Evolutionary conservation across 2,888 invertebrate genomes (phyloP).

Genomic region (Enchytraeus crypticus): DNA sequence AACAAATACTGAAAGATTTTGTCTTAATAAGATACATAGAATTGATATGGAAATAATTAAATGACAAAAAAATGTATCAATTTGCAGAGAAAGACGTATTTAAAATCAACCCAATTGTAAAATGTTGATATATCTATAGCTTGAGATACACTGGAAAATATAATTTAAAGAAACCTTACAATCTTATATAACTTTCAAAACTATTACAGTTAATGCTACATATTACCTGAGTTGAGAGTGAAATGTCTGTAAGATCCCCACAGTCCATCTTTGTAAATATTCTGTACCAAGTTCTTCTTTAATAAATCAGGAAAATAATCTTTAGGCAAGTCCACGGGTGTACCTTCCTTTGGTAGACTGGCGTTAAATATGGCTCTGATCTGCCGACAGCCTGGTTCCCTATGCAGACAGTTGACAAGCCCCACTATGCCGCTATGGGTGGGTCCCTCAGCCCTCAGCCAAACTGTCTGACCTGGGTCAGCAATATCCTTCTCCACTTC

Average conservation of each 20-base stretch:
- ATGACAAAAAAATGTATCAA: no score
- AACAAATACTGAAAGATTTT: no score
- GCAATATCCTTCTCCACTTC: slow-evolving; percentile 39
- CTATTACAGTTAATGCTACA: no score
- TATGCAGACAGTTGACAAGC: slow-evolving; percentile 77
- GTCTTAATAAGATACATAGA: no score
- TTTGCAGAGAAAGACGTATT: no score
- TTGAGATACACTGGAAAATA: no score
- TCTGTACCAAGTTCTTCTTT: slow-evolving; percentile 69
- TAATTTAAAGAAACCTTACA: no score
- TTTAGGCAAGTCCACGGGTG: background rate
- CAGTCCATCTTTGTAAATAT: slow-evolving; percentile 67
- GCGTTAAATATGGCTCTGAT: slow-evolving; percentile 52
- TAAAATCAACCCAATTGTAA: no score
- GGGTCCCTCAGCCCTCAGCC: slow-evolving; percentile 55
- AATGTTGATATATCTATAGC: no score
- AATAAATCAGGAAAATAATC: slow-evolving; percentile 32
- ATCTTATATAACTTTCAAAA: no score
- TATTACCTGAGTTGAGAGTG: slow-evolving; percentile 48
- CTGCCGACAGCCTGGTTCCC: slow-evolving; percentile 72
- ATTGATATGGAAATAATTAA: no score
- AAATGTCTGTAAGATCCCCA: slow-evolving; percentile 86
- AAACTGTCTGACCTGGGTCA: slow-evolving; percentile 49
- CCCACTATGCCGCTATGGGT: slow-evolving; percentile 65
- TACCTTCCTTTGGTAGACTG: background rate